These are phyloP conservation scores for Aplodontia rufa DNA, from an alignment of 2,113 vertebrate species.

Conservation along the genomic window DNA sequence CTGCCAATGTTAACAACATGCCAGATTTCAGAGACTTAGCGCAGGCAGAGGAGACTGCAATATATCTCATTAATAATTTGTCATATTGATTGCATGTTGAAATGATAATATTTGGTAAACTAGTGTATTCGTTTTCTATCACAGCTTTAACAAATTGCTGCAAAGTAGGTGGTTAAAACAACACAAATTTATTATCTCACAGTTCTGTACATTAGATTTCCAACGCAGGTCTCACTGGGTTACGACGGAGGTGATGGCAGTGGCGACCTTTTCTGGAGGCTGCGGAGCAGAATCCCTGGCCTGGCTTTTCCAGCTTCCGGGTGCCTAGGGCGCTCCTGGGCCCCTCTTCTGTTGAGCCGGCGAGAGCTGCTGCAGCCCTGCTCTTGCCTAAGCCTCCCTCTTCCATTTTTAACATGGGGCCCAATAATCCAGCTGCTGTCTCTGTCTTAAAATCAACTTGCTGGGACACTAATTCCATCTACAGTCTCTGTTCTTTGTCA, in stretches of 20 bases:
- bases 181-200: neutral
- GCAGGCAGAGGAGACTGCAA: neutral
- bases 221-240: neutral
- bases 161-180: neutral
- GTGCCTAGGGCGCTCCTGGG: neutral
- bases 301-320: too few species aligned
- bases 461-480: neutral
- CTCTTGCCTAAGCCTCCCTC: neutral
- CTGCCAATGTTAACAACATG: neutral
- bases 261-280: neutral
- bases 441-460: neutral
- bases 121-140: neutral
- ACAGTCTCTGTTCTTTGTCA: neutral
- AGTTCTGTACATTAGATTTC: neutral
- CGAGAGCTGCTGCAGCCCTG: neutral
- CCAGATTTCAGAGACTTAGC: neutral
- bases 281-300: neutral
- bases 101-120: constrained; percentile 32
- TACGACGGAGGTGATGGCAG: neutral
- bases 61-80: constrained; percentile 1
- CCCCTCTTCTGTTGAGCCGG: neutral
- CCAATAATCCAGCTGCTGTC: neutral
- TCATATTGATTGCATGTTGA: neutral
- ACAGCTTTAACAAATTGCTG: neutral
- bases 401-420: neutral